Base-by-base conservation (phyloP, 1,140 invertebrate genomes). In the Bombus ignitus region DNA sequence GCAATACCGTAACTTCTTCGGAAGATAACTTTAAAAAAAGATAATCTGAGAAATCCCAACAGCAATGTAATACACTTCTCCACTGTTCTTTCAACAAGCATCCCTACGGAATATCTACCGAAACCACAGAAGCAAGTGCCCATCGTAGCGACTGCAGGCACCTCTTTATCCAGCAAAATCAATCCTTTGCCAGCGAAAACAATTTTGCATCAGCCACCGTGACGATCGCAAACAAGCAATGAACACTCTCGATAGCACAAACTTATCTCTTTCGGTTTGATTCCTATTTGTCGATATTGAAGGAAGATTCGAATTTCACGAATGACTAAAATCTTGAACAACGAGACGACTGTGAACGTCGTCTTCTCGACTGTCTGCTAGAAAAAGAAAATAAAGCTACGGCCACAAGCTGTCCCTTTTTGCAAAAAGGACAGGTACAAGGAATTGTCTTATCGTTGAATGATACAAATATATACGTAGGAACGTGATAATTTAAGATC, bases 171-270 rank as follows among this genome's bases (percentile, higher is more conserved):
- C 35, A 10, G 1, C 0, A 25, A 75, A 65, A 39, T 12, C n/a
- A 71, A 47, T 74, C 25, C n/a, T 35, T 35, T 35, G 8, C 18
- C 71, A 13, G 28, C 8, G 62, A 57, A 83, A 62, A 4, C 76
- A 83, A 77, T 83, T 83, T 37, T 47, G 18, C 22, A 35, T 77
- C 74, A 9, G 62, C 44, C 73, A 77, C 42, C 59, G 44, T 42
- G 44, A 53, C 32, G 28, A 57, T 53, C 4, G 71, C 39, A 18
- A 53, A 47, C 39, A 9, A 12, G n/a, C 81, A 57, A 35, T 2
- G 28, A 53, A 68, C 57, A 18, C 32, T 25, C 32, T 25, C 42
- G 68, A 57, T n/a, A 32, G 4, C 18, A 44, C n/a, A 25, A 65
- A 6, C 35, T 22, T 76, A 53, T 68, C 44, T 42, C 28, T 68